phyloP scores from a whole-genome alignment of 2,888 invertebrate species.

The Cotesia congregata region DNA sequence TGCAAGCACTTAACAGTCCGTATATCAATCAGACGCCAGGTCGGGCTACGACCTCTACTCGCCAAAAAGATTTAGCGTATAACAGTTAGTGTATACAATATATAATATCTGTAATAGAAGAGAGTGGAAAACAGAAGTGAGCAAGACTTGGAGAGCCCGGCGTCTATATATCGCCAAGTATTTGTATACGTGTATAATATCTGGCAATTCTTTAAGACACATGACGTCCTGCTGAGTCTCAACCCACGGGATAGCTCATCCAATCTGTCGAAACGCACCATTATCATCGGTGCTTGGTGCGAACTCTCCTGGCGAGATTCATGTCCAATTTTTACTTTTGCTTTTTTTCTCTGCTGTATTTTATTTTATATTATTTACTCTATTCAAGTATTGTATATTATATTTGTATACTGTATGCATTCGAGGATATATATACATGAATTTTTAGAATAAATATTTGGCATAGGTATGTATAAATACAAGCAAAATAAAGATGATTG shows the following conservation, averaged over 20 bases:
- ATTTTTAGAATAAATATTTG: not conserved
- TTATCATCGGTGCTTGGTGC: conserved; percentile 48
- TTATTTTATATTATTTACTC: not conserved
- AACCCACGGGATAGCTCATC: conserved; percentile 49
- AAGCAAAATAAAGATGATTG: conserved; percentile 16
- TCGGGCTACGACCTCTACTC: conserved; percentile 52
- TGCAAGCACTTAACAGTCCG: conserved; percentile 70
- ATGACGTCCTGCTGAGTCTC: conserved; percentile 53
- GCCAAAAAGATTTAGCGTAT: conserved; percentile 38
- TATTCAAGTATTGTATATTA: not conserved
- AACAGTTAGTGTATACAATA: not conserved
- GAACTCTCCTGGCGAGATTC: conserved; percentile 45
- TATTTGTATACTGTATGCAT: not conserved
- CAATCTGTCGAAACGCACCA: conserved; percentile 52
- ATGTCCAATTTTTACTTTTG: conserved; percentile 28
- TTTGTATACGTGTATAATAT: conserved; percentile 34
- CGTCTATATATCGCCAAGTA: not conserved
- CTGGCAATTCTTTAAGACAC: conserved; percentile 46
- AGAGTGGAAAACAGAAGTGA: conserved; percentile 47
- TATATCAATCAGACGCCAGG: conserved; percentile 69
- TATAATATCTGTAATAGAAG: not conserved
- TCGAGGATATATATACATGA: not conserved
- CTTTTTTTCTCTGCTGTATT: conserved; percentile 4
- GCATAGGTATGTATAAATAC: not conserved
- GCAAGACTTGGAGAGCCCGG: not conserved